Evolutionary conservation across 2,113 vertebrate genomes (phyloP).

Genomic region (Leiothrix lutea): DNA sequence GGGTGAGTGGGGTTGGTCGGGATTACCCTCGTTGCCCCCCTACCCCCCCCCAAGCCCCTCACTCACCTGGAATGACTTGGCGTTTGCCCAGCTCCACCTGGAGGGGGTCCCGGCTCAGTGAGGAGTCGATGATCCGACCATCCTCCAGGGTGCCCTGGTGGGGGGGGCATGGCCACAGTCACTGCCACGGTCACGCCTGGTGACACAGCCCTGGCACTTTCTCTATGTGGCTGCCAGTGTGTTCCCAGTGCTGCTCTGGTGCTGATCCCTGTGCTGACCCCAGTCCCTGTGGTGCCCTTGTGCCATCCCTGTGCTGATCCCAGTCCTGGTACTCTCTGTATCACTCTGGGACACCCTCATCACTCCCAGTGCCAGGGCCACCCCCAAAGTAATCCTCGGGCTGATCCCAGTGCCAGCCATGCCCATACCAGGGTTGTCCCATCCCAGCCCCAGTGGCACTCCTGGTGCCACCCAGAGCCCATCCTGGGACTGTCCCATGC

Average conservation of each 20-base stretch:
- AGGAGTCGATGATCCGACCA: conserved; percentile 90
- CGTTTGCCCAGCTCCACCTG: conserved; percentile 92
- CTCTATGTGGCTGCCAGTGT: accelerated
- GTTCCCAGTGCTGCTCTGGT: not conserved
- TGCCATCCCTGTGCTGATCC: too few species aligned
- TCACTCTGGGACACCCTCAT: not conserved
- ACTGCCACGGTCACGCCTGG: accelerated
- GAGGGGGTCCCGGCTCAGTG: conserved; percentile 87
- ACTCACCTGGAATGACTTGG: conserved; percentile 89
- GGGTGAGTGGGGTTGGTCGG: not conserved
- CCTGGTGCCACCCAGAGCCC: not conserved
- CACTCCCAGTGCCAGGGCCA: not conserved
- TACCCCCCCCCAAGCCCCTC: not conserved
- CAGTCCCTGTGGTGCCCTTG: not conserved
- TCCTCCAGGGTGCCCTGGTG: conserved; percentile 89
- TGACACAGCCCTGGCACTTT: not conserved
- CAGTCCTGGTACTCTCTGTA: not conserved
- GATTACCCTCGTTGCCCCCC: not conserved
- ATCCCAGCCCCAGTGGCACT: accelerated
- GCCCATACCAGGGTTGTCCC: not conserved
- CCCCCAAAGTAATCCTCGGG: not conserved
- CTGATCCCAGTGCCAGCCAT: not conserved
- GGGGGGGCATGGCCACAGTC: not conserved
- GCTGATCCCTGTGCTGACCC: too few species aligned
- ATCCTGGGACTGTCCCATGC: not conserved